Percentiles rank a stretch among this genome's conserved stretches.
phyloP scores from a whole-genome alignment of 2,113 vertebrate species.

The Hemiprocne comata region DNA sequence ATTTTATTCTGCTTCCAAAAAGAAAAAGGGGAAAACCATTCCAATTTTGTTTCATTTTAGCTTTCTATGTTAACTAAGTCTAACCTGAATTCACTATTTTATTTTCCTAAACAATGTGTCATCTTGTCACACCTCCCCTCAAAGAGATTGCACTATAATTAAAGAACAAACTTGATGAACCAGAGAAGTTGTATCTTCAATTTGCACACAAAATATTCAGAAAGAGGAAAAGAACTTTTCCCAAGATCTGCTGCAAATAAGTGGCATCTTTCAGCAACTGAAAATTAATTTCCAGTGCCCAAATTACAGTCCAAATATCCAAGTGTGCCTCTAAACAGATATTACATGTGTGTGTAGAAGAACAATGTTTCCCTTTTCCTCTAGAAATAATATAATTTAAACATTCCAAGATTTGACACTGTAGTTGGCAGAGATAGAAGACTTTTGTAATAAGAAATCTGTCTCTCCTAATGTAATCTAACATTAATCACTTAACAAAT shows the following conservation, averaged over 20 bases:
- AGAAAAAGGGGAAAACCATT: not conserved
- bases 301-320: not conserved
- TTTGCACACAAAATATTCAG: not conserved
- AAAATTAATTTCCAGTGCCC: not conserved
- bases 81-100: not conserved
- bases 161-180: not conserved
- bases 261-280: not conserved
- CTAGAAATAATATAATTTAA: not conserved
- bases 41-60: not conserved
- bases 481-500: conserved; percentile 9
- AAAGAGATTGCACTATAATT: not conserved
- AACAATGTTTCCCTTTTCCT: not conserved
- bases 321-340: not conserved
- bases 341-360: not conserved
- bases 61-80: not conserved
- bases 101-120: not conserved
- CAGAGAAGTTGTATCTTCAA: not conserved
- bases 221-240: not conserved
- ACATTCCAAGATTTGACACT: not conserved
- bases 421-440: not conserved
- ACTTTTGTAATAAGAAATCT: not conserved
- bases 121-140: not conserved
- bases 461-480: not conserved
- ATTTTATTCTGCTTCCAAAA: not conserved
- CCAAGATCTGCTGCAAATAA: not conserved